Base-by-base conservation (phyloP, 2,113 vertebrate species). In the Polyodon spathula region DNA sequence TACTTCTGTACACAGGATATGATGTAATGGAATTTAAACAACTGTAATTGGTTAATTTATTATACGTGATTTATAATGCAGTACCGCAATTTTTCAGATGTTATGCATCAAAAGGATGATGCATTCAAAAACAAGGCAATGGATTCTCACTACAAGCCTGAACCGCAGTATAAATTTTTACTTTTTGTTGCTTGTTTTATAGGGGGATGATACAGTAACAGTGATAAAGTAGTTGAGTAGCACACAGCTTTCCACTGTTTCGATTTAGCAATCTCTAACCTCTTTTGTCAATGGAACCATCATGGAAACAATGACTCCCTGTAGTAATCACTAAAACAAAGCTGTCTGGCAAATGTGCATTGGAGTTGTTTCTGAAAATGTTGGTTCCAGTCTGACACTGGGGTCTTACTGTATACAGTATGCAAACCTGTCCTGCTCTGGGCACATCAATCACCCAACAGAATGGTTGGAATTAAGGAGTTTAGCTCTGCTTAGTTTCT, bases 391-490 rank as follows among this genome's bases (percentile, higher is more conserved):
- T 46, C 3, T 27, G 27, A 27, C 3, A 46, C 56, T 75, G 69
- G 75, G 67, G 71, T 80, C 76, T 76, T 71, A 68, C 66, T 67
- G 46, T 73, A 67, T 54, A 67, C 58, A 71, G 64, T 61, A 61
- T 39, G 62, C 76, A 62, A 71, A 80, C 70, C 71, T 62, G 69
- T 67, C 76, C 70, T 59, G 78, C 72, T 69, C 71, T 74, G 78
- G 83, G 83, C 67, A 69, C 74, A 85, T 85, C 77, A 77, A 73
- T 82, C 76, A 76, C 60, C 56, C 68, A 74, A 77, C 71, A 81
- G 68, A 57, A 71, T 72, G 72, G 70, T 76, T 61, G 70, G 60
- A 81, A 76, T 79, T 83, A 77, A 66, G 73, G 73, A 73, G 55
- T 68, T 78, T 73, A 69, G 54, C 64, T 44, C 66, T 79, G 69